Percentiles rank a stretch among this genome's conserved stretches.
Evolutionary conservation across 2,888 invertebrate species (phyloP).

Genomic region (Morpho achilles): DNA sequence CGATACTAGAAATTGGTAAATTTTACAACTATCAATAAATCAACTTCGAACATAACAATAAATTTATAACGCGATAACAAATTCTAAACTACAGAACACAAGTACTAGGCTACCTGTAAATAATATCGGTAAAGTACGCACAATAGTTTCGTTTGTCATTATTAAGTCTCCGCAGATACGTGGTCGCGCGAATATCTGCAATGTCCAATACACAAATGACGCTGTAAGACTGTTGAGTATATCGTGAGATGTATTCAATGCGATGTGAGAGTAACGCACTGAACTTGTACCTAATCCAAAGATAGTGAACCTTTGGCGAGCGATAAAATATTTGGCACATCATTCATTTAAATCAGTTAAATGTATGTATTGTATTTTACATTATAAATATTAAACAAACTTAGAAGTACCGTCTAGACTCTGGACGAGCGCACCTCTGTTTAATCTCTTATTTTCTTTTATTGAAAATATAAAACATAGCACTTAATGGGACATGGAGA

Average conservation of each 20-base stretch:
- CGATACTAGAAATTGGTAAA: not conserved
- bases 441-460: too few species aligned
- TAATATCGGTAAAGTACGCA: conserved; percentile 37
- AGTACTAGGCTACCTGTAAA: conserved; percentile 38
- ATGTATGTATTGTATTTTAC: too few species aligned
- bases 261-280: not conserved
- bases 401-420: too few species aligned
- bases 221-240: not conserved
- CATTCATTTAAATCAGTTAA: too few species aligned
- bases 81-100: not conserved
- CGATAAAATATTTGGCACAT: conserved; percentile 8
- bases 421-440: too few species aligned
- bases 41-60: not conserved
- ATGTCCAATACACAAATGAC: conserved; percentile 6
- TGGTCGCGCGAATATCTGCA: conserved; percentile 4
- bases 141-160: conserved; percentile 35
- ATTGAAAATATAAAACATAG: too few species aligned
- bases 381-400: too few species aligned
- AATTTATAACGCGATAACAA: not conserved
- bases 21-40: not conserved
- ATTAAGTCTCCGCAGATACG: conserved; percentile 6
- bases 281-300: not conserved
- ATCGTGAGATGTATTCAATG: not conserved
- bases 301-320: conserved; percentile 12
- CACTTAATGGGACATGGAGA: too few species aligned